A percentile compares a stretch with the other conserved stretches of the same genome.
phyloP scores from a whole-genome alignment of 1,140 invertebrate genomes.

The Hyles vespertilio region DNA sequence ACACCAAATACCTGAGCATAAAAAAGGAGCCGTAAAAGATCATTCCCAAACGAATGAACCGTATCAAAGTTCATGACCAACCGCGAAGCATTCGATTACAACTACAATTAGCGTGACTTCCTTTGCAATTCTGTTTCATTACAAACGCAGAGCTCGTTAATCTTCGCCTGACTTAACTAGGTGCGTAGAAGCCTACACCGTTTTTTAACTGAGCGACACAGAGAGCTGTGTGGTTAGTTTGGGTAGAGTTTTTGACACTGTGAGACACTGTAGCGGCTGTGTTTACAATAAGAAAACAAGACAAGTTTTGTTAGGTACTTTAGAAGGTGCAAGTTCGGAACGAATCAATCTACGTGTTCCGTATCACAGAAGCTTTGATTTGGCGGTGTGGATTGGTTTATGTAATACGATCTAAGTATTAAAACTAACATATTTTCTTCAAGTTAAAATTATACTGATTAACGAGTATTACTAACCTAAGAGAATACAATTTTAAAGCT shows the following conservation, averaged over 20 bases:
- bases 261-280: background rate
- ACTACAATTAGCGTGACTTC: conserved; percentile 39
- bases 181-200: conserved; percentile 19
- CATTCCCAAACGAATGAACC: conserved; percentile 26
- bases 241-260: background rate
- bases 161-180: conserved; percentile 34
- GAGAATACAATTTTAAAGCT: too few species aligned
- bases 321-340: conserved; percentile 56
- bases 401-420: conserved; percentile 15
- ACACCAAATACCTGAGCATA: background rate
- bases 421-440: too few species aligned
- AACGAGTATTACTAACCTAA: too few species aligned
- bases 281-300: conserved; percentile 19
- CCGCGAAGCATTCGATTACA: conserved; percentile 30
- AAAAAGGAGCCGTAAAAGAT: conserved; percentile 7
- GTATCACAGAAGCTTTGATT: conserved; percentile 62
- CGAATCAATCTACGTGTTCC: conserved; percentile 66
- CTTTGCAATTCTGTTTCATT: conserved; percentile 33
- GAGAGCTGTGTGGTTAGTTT: conserved; percentile 10
- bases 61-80: conserved; percentile 26
- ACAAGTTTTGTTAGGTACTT: conserved; percentile 49
- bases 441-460: too few species aligned
- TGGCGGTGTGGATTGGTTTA: conserved; percentile 36
- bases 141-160: conserved; percentile 45
- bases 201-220: conserved; percentile 26